Base-by-base conservation (phyloP, 2,797 vertebrate genomes). In the Halcyon smyrnensis region DNA sequence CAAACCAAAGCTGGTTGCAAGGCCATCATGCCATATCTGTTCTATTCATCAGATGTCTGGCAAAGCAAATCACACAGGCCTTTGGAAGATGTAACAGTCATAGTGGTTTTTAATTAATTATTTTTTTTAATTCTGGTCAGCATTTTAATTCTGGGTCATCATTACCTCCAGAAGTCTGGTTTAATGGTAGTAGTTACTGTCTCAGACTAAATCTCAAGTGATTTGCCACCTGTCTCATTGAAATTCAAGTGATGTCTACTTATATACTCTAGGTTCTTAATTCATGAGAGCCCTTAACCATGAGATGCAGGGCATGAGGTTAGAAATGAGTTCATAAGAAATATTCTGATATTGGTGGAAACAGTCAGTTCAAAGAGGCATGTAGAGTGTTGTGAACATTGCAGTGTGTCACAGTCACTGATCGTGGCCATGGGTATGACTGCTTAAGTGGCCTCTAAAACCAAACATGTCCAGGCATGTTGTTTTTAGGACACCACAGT, bases 361-460 rank as follows among this genome's bases (percentile, higher is more conserved):
- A 90, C 11, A 3, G 21, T 39, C 50, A 54, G 53, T 3, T 1
- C 0, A 20, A 74, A 13, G 1, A 2, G 2, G 1, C 11, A 5
- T 3, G 3, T 0, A 37, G 21, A n/a, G 46, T 74, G 27, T 6
- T 62, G 28, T 46, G 46, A 81, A 28, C 86, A 48, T 5, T n/a
- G n/a, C 2, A 2, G 37, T 16, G 14, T 60, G 48, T 54, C 53
- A 56, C 41, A 63, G 65, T 11, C 36, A 45, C 16, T 46, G 45
- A 34, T 71, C 4, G 0, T 15, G 28, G 34, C 71, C 30, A 28
- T 32, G 20, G 1, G 0, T 36, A 50, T 13, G 45, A 20, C 18
- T 50, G 23, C 37, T 53, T 70, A 75, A 43, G 34, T 9, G n/a
- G 37, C 19, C 59, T 79, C 36, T 69, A 73, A 95, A 89, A 81